phyloP scores from a whole-genome alignment of 2,888 invertebrate genomes.

The Monoplex corrugatus region DNA sequence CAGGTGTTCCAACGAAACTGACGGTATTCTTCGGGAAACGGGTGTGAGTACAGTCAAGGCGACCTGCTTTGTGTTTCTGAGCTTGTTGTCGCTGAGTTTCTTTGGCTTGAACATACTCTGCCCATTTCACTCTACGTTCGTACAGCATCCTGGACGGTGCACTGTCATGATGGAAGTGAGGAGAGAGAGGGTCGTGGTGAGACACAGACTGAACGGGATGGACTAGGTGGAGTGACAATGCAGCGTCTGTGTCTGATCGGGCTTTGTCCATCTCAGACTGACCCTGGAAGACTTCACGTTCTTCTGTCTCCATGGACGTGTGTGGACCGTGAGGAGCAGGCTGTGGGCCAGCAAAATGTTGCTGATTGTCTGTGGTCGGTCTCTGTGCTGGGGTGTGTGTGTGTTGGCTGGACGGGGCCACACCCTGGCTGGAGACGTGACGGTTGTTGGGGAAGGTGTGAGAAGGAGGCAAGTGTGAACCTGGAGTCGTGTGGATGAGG shows the following conservation, averaged over 20 bases:
- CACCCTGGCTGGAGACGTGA: neutral
- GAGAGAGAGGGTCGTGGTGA: neutral
- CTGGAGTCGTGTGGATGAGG: slow-evolving; percentile 24
- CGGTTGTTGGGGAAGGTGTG: neutral
- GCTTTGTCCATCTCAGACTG: neutral
- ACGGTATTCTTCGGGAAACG: neutral
- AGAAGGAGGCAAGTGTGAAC: neutral
- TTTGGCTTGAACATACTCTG: neutral
- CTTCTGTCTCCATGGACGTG: slow-evolving; percentile 3
- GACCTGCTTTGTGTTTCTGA: neutral
- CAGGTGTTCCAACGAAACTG: neutral
- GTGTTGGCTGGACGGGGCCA: neutral
- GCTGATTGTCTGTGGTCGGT: too few relatives aligned
- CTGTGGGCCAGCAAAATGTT: neutral
- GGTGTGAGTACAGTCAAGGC: neutral
- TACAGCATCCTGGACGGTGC: neutral
- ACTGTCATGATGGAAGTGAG: neutral
- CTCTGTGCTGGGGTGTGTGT: neutral
- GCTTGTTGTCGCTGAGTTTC: neutral
- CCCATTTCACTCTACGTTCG: neutral
- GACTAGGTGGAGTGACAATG: neutral
- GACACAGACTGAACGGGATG: neutral
- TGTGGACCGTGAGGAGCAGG: neutral
- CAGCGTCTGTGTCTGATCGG: neutral
- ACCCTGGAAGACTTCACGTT: neutral